Evolutionary conservation across 2,888 invertebrate genomes (phyloP), one percentile per base, ranked within the genome.

Genomic region (Tubulanus polymorphus): DNA sequence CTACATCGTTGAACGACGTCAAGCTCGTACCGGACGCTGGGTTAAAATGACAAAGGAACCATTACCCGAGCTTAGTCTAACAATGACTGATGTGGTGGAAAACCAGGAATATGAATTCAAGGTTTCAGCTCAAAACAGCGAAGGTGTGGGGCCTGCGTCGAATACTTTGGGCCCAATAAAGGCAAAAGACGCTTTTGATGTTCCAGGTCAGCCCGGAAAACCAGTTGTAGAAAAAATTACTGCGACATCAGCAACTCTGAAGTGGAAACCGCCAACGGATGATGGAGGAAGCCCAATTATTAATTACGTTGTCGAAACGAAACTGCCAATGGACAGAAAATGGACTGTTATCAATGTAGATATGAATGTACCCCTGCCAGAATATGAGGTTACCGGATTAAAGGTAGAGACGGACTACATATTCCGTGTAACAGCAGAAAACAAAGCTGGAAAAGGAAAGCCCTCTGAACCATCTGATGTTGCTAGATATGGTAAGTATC

Each of bases 371-470:
- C 84, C 90, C 37, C 18, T 18, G 18, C 41, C 41, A 20, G 41
- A 41, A 15, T 41, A 41, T 23, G 15, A 18, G 5, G 85, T 63
- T 6, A 53, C 51, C 18, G 68, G 68, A 29, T 83, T 97, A 12
- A 86, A 89, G 27, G 94, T 94, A 78, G 93, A 93, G 54, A 91
- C 93, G 81, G 88, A 88, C 0, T 93, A 93, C 72, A 88, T 90
- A 73, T 93, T 93, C 85, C 84, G 92, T 23, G 91, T 93, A 0
- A 84, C 86, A 48, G 92, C 92, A 15, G 85, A 91, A 20, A 93
- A 92, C 81, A 88, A 89, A 64, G 96, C 94, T 2, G 97, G 96
- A 2, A 89, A 90, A 0, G 92, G 96, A 45, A 91, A 92, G 65
- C 90, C 95, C 0, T 91, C 93, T 48, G 92, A 73, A 49, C 53